Conservation (phyloP, 2,797 vertebrate species). For the Telmatherina bonti region DNA sequence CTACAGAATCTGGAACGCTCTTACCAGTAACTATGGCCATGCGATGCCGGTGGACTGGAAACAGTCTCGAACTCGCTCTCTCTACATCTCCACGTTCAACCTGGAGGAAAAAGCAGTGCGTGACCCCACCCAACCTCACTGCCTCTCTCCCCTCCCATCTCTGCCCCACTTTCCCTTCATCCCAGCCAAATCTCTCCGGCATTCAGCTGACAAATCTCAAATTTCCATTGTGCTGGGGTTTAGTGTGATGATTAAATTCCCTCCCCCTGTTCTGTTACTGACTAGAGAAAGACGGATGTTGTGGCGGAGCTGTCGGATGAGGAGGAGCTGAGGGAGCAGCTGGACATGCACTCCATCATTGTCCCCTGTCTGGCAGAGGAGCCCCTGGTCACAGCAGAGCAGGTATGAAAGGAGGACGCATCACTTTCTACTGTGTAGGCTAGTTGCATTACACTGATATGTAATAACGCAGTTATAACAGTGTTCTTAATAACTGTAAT, state of each 20-base stretch:
- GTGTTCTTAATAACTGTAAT: no score
- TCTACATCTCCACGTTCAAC: slow-evolving; percentile 88
- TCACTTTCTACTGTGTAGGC: no score
- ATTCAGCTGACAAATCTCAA: slow-evolving; percentile 62
- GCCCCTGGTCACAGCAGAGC: slow-evolving; percentile 94
- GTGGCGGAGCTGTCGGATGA: slow-evolving; percentile 88
- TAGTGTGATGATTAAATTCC: slow-evolving; percentile 60
- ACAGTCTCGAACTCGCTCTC: slow-evolving; percentile 85
- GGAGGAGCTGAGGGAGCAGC: slow-evolving; percentile 94
- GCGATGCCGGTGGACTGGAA: slow-evolving; percentile 94
- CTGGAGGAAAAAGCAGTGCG: slow-evolving; percentile 89
- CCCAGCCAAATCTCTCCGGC: slow-evolving; percentile 35
- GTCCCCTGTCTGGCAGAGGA: slow-evolving; percentile 92
- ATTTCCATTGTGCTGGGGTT: slow-evolving; percentile 55
- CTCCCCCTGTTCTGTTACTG: slow-evolving; percentile 23
- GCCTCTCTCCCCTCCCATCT: background rate
- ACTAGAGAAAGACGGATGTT: slow-evolving; percentile 79
- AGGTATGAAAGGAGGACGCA: slow-evolving; percentile 78
- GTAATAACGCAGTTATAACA: no score
- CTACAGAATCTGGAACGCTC: slow-evolving; percentile 92
- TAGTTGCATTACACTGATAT: slow-evolving; percentile 9
- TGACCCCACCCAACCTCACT: background rate
- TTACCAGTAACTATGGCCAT: slow-evolving; percentile 90
- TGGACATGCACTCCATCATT: slow-evolving; percentile 98
- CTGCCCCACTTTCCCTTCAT: slow-evolving; percentile 47